A percentile compares a stretch with the other conserved stretches of the same genome.
Conservation (phyloP, 2,797 vertebrate genomes). For the Melanogrammus aeglefinus region DNA sequence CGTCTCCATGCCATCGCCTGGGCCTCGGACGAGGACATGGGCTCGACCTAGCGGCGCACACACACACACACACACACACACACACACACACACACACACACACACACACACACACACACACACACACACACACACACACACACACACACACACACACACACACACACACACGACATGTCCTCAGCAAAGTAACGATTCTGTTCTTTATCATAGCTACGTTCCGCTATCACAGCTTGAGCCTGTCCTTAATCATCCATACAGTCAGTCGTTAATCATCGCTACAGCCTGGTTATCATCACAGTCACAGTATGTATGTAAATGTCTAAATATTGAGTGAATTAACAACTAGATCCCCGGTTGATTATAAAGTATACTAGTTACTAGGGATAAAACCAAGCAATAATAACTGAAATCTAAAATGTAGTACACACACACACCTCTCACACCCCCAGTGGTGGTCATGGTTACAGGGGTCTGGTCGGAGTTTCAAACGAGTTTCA, state of each 20-base stretch:
- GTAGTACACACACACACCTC: conserved; percentile 49
- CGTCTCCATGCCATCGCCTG: conserved; percentile 98
- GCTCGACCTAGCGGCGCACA: conserved; percentile 46
- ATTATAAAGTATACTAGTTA: neutral
- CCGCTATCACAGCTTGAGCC: neutral
- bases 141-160: too few species aligned
- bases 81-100: too few species aligned
- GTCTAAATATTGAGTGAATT: neutral
- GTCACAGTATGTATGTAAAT: neutral
- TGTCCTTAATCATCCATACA: neutral
- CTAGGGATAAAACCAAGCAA: neutral
- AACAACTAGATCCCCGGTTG: neutral
- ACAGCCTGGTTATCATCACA: neutral
- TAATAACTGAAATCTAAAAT: too few species aligned
- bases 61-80: neutral
- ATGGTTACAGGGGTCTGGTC: conserved; percentile 43
- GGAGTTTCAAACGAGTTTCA: neutral
- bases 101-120: too few species aligned
- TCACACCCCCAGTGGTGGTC: conserved; percentile 55
- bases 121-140: too few species aligned
- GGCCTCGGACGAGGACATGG: conserved; percentile 79
- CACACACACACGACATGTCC: too few species aligned
- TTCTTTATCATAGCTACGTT: neutral
- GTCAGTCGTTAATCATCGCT: neutral
- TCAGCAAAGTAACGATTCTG: neutral